A percentile compares a stretch with the other conserved stretches of the same genome.
These are phyloP conservation scores for Colius striatus DNA, from an alignment of 2,113 vertebrate species.

Conservation along the genomic window DNA sequence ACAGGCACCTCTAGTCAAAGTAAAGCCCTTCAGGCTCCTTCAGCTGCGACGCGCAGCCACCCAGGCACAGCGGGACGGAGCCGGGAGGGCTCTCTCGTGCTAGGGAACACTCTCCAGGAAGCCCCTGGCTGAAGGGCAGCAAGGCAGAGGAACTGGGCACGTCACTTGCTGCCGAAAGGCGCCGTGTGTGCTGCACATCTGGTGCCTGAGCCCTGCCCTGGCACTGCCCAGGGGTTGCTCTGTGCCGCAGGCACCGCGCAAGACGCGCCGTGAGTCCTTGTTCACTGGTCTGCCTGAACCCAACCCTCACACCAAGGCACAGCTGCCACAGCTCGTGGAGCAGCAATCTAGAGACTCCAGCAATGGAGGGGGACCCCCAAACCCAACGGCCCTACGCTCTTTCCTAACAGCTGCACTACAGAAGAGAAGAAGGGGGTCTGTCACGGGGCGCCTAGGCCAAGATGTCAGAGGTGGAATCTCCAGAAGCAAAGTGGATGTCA, in stretches of 20 bases:
- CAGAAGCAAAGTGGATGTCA: slow-evolving; percentile 84
- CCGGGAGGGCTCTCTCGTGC: neutral
- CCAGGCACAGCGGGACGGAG: too few species aligned
- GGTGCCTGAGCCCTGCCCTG: neutral
- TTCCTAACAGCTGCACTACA: neutral
- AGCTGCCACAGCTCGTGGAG: neutral
- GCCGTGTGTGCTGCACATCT: neutral
- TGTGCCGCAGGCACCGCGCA: neutral
- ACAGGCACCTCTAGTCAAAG: neutral
- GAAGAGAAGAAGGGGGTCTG: neutral
- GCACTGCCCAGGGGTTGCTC: neutral
- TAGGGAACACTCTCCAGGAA: neutral
- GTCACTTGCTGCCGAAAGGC: neutral
- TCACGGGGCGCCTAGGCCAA: slow-evolving; percentile 51
- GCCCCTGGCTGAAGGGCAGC: neutral
- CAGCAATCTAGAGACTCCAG: neutral
- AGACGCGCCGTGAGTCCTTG: fast-evolving
- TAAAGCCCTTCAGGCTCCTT: neutral
- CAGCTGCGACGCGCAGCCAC: neutral
- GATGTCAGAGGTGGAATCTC: slow-evolving; percentile 89
- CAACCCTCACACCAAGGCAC: neutral
- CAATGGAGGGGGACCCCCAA: neutral
- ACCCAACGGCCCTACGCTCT: neutral
- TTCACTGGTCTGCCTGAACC: neutral
- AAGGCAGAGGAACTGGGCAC: neutral